Evolutionary conservation across 2,113 vertebrate genomes (phyloP).

Genomic region (Haemorhous mexicanus): DNA sequence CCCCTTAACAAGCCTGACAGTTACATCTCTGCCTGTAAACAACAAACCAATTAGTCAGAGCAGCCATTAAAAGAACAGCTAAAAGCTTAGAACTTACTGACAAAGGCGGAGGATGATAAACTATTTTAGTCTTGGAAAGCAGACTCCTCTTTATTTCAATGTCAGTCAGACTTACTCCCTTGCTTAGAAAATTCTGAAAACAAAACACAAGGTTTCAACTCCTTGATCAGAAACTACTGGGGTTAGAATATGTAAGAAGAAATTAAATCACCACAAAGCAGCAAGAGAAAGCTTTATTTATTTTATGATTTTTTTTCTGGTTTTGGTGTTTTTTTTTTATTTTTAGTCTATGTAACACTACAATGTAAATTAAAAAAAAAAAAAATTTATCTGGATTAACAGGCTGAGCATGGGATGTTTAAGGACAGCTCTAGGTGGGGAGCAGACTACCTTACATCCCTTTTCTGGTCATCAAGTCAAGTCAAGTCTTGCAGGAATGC

Average conservation of each 20-base stretch:
- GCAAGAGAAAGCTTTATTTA: neutral
- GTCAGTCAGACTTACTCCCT: neutral
- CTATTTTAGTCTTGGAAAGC: neutral
- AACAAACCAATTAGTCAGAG: neutral
- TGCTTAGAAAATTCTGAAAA: neutral
- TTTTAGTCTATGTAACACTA: neutral
- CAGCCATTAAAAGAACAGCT: neutral
- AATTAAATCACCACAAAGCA: neutral
- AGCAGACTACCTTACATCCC: neutral
- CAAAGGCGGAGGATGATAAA: neutral
- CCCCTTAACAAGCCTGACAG: neutral
- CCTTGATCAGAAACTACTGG: neutral
- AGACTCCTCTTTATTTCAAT: neutral
- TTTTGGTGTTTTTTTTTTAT: neutral
- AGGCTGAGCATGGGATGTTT: neutral
- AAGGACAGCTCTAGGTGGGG: neutral
- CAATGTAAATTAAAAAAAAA: neutral
- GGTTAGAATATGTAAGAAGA: neutral
- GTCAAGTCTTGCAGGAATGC: neutral
- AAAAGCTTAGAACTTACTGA: neutral
- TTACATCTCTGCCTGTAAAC: neutral
- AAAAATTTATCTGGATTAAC: neutral
- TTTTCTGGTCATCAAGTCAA: neutral
- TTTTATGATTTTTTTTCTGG: neutral
- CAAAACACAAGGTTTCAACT: slow-evolving; percentile 13